Evolutionary conservation across 2,888 invertebrate species (phyloP), one percentile per base, ranked within the genome.

Genomic region (Dryobota labecula): DNA sequence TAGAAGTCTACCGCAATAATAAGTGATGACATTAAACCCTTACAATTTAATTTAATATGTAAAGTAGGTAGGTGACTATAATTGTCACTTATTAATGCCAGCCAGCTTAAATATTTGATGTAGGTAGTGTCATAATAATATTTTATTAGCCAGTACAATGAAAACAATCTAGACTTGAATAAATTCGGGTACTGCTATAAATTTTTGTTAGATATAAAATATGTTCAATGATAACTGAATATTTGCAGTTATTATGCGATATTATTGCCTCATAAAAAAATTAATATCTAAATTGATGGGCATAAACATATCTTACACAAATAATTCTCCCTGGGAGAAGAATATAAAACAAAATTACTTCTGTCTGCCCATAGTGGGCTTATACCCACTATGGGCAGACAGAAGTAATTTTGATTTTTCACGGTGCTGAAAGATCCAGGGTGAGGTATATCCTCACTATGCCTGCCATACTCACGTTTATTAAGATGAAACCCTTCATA

Each of bases 111-210:
- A n/a, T n/a, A n/a, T n/a, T n/a, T n/a, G 20, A 36, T 20, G 20
- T 24, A 61, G 8, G 61, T 41, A 61, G 3, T 30, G 27, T 18
- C 27, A 30, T 68, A 64, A 47, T 47, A 66, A 49, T 51, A 51
- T 41, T 67, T 33, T 24, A 41, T 33, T 15, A 33, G 0, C 33
- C 15, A 20, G 15, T 27, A 20, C 15, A 43, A 27, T 11, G 8
- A 69, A 69, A 67, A 53, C 0, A 13, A 5, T 33, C 20, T 20
- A 68, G 24, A 27, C 33, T 27, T 5, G 2, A 68, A 51, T 36
- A 20, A 18, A 51, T 68, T 53, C 24, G 33, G 20, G 5, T 7
- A 68, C 20, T 24, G 11, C 2, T n/a, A 43, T 41, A 67, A 8
- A 2, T 30, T 49, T 30, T 66, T 8, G 6, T 20, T 41, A 20